Percentiles rank a stretch among this genome's conserved stretches.
phyloP scores from a whole-genome alignment of 2,113 vertebrate genomes.

The Pseudopodoces humilis region DNA sequence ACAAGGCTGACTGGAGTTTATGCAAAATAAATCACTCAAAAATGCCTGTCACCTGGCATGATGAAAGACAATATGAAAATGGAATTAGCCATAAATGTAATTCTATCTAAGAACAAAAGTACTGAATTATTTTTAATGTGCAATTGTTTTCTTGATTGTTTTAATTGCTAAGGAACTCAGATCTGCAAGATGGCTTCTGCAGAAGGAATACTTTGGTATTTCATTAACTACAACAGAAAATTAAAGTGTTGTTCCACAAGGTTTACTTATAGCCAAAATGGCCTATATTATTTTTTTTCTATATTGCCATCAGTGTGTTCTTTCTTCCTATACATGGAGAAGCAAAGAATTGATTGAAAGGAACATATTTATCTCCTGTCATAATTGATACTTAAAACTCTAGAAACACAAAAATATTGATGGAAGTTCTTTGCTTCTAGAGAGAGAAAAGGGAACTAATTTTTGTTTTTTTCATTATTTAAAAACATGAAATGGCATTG shows the following conservation, averaged over 20 bases:
- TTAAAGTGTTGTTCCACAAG: neutral
- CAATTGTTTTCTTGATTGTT: neutral
- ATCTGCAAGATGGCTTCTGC: neutral
- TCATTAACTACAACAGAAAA: neutral
- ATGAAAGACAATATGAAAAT: neutral
- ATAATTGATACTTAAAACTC: neutral
- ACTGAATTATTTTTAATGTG: neutral
- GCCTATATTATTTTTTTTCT: neutral
- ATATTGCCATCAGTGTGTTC: neutral
- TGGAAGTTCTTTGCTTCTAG: neutral
- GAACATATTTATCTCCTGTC: neutral
- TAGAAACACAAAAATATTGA: neutral
- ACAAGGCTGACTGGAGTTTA: neutral
- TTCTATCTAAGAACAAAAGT: neutral
- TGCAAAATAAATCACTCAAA: slow-evolving; percentile 20
- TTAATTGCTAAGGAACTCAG: neutral
- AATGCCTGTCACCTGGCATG: neutral
- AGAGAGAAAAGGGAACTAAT: neutral
- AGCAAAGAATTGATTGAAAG: neutral
- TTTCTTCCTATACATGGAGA: neutral
- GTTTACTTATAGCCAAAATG: neutral
- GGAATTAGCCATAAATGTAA: neutral
- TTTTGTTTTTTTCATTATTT: neutral
- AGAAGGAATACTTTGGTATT: neutral
- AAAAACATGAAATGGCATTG: neutral